A percentile compares a stretch with the other conserved stretches of the same genome.
Conservation (phyloP, 2,888 invertebrate species). For the Sinelater perroti region DNA sequence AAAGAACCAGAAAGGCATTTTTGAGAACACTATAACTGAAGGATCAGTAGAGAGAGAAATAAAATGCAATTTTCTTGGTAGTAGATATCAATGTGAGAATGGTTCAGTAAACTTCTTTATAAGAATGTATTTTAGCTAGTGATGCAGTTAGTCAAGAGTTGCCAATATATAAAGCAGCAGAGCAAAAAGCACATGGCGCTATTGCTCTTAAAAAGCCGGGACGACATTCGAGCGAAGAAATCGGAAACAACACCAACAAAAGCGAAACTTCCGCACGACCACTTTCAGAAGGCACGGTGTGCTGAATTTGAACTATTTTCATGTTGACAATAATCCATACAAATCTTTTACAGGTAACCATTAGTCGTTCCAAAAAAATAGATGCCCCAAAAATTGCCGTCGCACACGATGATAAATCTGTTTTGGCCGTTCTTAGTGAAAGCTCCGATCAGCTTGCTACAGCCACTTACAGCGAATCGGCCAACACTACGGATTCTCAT, state of each 20-base stretch:
- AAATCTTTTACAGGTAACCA: slow-evolving; percentile 7
- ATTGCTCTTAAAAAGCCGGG: no score
- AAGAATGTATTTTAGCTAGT: not conserved
- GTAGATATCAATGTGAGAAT: no score
- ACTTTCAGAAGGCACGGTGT: not conserved
- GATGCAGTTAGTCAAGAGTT: not conserved
- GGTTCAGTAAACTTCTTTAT: not conserved
- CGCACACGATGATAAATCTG: not conserved
- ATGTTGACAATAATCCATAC: not conserved
- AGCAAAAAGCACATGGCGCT: no score
- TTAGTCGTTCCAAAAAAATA: not conserved
- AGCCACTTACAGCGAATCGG: no score
- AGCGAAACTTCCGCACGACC: no score
- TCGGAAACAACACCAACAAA: no score
- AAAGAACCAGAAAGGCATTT: slow-evolving; percentile 24
- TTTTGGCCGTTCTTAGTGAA: not conserved
- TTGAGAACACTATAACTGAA: not conserved
- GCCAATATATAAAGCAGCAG: no score
- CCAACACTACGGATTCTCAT: not conserved
- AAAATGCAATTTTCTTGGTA: not conserved
- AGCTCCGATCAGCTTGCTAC: not conserved
- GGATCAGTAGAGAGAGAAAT: not conserved
- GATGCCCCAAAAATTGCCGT: not conserved
- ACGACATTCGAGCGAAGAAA: not conserved
- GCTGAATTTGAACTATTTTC: not conserved